Base-by-base conservation (phyloP, 2,113 vertebrate genomes). In the Aspiorhynchus laticeps region DNA sequence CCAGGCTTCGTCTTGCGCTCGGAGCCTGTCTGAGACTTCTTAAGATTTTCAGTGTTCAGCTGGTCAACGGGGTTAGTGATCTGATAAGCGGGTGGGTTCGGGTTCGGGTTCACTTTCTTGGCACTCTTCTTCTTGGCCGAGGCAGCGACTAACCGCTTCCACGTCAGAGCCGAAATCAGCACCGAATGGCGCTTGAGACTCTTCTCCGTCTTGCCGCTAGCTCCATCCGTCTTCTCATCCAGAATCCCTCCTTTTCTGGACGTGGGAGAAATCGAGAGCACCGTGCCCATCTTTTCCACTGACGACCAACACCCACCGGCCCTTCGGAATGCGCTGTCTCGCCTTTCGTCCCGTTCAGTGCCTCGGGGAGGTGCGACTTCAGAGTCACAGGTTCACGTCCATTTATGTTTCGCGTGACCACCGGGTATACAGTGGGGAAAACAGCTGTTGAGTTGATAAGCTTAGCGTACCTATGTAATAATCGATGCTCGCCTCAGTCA, bases 81-180 rank as follows among this genome's bases (percentile, higher is more conserved):
- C 5, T 92, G 78, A 90, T 91, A 76, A 67, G 91, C 83, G 19
- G 85, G 92, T 2, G 95, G 95, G 86, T 96, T 96, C 80, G 95
- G 95, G 86, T 96, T 96, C 80, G 96, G 96, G 90, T 96, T 97
- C 90, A 96, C 96, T 93, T 98, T 98, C 93, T 97, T 98, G 88
- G 96, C 95, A 89, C 95, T 97, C 91, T 97, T 97, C 93, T 97
- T 97, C 92, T 97, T 97, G 73, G 96, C 96, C 9, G 96, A 96
- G 41, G 95, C 96, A 0, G 97, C 97, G 85, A 97, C 96, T 86
- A 97, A 91, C 24, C 96, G 94, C 92, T 98, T 97, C 97, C 97
- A 97, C 53, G 96, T 97, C 67, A 97, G 95, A 1, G 96, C 96
- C 0, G 97, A 97, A 88, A 97, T 96, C 24, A 98, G 94, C 76